Evolutionary conservation across 1,140 invertebrate genomes (phyloP), one percentile per base, ranked within the genome.

Genomic region (Rhopalosiphum padi): DNA sequence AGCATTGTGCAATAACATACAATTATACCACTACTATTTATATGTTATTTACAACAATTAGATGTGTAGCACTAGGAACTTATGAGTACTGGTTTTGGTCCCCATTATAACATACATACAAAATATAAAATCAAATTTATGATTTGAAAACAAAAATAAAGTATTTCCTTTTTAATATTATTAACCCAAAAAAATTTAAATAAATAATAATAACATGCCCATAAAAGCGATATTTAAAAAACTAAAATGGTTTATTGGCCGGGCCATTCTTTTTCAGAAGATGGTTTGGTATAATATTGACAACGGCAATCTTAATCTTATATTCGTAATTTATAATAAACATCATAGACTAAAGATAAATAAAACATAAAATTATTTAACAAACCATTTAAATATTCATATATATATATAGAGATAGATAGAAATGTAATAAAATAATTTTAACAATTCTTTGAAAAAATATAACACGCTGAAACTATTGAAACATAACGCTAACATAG

Each of bases 1-100:
- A 82, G 30, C n/a, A 37, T 85, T 85, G 25, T 51, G 41, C 15
- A 83, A 83, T 53, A 82, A 51, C 11, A 85, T 92, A 23, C 15
- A 77, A 77, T 25, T 55, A 25, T 25, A 46, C 35, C 18, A 92
- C 77, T 83, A 25, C 35, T 41, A 86, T 46, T 93, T 41, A 85
- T 48, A 41, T 25, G 90, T 92, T 48, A 82, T 60, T 85, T 35
- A 85, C 77, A 53, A 85, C 60, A 77, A n/a, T 77, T 46, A 83
- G 11, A n/a, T 37, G 91, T 85, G 37, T 86, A 82, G 25, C 41
- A 92, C 77, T 92, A 93, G 91, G 91, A 93, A 93, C 91, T 91
- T 93, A 93, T 53, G 35, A 93, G 82, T 93, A 93, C 48, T 86
- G 82, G 82, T 41, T 91, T 93, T 93, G 91, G 91, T 93, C 91